Conservation (phyloP, 2,888 invertebrate species). For the Hymenopus coronatus region DNA sequence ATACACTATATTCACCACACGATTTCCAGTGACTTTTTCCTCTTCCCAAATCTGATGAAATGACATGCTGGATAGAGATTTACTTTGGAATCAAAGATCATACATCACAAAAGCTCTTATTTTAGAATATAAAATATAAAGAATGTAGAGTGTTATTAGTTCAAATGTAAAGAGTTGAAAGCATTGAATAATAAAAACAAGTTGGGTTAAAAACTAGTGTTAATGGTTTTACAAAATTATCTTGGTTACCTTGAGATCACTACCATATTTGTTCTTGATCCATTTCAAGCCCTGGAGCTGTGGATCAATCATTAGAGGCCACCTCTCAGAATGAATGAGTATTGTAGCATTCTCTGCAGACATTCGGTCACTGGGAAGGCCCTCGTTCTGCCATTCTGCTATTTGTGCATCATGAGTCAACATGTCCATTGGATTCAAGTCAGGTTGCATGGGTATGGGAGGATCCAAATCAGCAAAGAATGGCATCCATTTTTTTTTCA, state of each 20-base stretch:
- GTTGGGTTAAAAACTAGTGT: no score
- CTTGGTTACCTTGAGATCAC: slow-evolving; percentile 52
- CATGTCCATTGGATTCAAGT: slow-evolving; percentile 80
- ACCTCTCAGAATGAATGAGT: slow-evolving; percentile 81
- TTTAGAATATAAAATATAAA: no score
- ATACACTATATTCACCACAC: no score
- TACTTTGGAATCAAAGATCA: no score
- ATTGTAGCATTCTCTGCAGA: slow-evolving; percentile 94
- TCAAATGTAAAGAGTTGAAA: no score
- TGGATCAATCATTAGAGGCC: slow-evolving; percentile 95
- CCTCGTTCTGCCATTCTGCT: slow-evolving; percentile 93
- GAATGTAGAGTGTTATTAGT: no score
- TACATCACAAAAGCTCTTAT: no score
- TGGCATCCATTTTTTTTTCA: slow-evolving; percentile 78
- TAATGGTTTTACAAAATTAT: background rate
- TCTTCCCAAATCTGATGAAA: no score
- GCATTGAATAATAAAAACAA: no score
- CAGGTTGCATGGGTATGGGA: slow-evolving; percentile 75
- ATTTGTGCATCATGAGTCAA: slow-evolving; percentile 90
- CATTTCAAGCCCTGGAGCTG: slow-evolving; percentile 90
- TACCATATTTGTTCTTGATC: slow-evolving; percentile 87
- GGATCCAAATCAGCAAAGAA: slow-evolving; percentile 65
- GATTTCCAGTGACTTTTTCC: no score
- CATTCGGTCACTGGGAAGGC: slow-evolving; percentile 87
- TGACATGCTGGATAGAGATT: no score